Evolutionary conservation across 2,888 invertebrate genomes (phyloP).

Genomic region (Abrostola triplasia): DNA sequence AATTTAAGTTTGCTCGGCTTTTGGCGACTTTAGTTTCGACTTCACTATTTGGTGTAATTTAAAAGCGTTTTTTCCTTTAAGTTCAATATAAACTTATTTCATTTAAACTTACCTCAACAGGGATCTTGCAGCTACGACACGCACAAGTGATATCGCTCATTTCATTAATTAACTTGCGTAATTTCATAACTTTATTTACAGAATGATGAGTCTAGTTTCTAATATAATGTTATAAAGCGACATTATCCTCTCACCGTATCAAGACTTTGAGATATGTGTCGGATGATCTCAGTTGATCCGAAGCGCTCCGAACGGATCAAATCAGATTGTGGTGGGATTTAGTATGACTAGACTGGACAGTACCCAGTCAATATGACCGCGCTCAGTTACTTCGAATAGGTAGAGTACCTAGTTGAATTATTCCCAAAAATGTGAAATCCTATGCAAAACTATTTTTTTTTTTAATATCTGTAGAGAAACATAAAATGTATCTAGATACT

Average conservation of each 20-base stretch:
- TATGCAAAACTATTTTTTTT: too few species aligned
- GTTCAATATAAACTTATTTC: neutral
- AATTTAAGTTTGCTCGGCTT: slow-evolving; percentile 79
- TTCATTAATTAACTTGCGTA: too few species aligned
- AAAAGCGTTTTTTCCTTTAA: slow-evolving; percentile 25
- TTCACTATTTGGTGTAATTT: slow-evolving; percentile 46
- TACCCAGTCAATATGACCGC: neutral
- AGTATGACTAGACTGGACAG: neutral
- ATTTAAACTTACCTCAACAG: neutral
- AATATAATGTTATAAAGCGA: neutral
- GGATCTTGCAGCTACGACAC: too few species aligned
- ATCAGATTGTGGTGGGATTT: neutral
- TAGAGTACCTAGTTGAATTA: too few species aligned
- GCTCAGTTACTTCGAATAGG: neutral
- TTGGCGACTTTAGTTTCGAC: slow-evolving; percentile 65
- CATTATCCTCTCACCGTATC: neutral
- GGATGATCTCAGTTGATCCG: neutral
- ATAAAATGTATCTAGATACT: too few species aligned
- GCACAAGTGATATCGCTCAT: too few species aligned
- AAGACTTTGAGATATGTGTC: neutral
- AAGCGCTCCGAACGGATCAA: slow-evolving; percentile 1
- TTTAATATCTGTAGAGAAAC: too few species aligned
- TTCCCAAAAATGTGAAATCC: neutral
- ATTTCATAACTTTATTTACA: neutral
- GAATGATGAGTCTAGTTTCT: neutral